Evolutionary conservation across 2,888 invertebrate genomes (phyloP), one percentile per base, ranked within the genome.

Genomic region (Leucophora obtusa): DNA sequence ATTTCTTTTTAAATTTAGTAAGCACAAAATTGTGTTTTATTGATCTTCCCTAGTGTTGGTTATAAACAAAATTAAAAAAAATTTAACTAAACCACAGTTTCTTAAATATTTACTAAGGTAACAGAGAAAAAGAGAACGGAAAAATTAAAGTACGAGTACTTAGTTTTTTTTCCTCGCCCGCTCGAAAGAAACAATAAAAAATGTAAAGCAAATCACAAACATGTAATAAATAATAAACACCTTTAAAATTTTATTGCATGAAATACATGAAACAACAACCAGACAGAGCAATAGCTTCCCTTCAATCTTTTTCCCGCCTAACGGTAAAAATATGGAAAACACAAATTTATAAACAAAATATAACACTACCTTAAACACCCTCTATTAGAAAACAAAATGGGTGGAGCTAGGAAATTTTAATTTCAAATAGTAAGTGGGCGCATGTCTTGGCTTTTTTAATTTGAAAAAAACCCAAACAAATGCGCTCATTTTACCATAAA

Each of bases 201-300:
- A 21, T 58, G 73, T 73, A 72, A 74, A 79, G 79, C 82, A 81
- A 83, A 82, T 83, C 83, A 79, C 81, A 83, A 84, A 84, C 83
- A 84, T 83, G 83, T 82, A 82, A 83, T 84, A 84, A 84, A 84
- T 84, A 83, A 83, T 83, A 84, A 84, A 84, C 84, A 84, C 83
- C 83, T 84, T 84, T 83, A 82, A 79, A 83, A 82, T 83, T 82
- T 83, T 83, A 82, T 84, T 84, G 83, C 84, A 82, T 73, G 43
- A 76, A 73, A 66, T 77, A 47, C 59, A 68, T 38, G 33, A 60
- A 59, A 66, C 69, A 66, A 70, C 51, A 59, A 43, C 68, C 56
- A 69, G 76, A 73, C 72, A 56, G 58, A 10, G 18, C 8, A 18
- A 53, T 43, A 43, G 1, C 43, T n/a, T n/a, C 43, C 14, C 43